Base-by-base conservation (phyloP, 2,888 invertebrate genomes). In the Apomyelois bistriatella region DNA sequence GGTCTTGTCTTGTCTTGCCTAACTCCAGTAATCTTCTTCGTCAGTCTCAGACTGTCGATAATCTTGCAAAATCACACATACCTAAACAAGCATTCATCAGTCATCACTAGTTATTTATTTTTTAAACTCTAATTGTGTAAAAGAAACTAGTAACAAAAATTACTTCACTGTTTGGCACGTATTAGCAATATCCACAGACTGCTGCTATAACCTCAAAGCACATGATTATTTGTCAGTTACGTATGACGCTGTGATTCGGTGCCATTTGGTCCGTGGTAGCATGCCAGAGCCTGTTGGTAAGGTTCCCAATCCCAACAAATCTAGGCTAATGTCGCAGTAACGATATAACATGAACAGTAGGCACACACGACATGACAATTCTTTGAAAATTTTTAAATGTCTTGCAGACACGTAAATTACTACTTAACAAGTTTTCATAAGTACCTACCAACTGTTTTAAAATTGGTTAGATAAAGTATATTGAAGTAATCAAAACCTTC, bases 191-290 rank as follows among this genome's bases (percentile, higher is more conserved):
- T 32, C 16, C n/a, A 10, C 10, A 35, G 22, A 0, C 15, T 16
- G 52, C 30, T 16, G 43, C 12, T 12, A 22, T 22, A 35, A 37
- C 48, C 12, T 51, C 36, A 48, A 35, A 52, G 40, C 51, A 47
- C 3, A 28, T 52, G 52, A 22, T 50, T 50, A 50, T 40, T 41
- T 41, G 32, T 13, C 9, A 40, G 28, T 30, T 40, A n/a, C 32
- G 15, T 28, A 7, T 48, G 37, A 35, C 13, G 48, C 15, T 40
- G 32, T 40, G 41, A 7, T 37, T 16, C n/a, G 30, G 6, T 16
- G 28, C 49, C 49, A 50, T 50, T 16, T 40, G 49, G 40, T 32
- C 7, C 13, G 9, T n/a, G 6, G 12, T 40, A 30, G 32, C 49
- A 30, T 40, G 49, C 49, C 49, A 50, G 12, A 22, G 30, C 15